Evolutionary conservation across 1,140 invertebrate species (phyloP).

Genomic region (Chironomus tepperi): DNA sequence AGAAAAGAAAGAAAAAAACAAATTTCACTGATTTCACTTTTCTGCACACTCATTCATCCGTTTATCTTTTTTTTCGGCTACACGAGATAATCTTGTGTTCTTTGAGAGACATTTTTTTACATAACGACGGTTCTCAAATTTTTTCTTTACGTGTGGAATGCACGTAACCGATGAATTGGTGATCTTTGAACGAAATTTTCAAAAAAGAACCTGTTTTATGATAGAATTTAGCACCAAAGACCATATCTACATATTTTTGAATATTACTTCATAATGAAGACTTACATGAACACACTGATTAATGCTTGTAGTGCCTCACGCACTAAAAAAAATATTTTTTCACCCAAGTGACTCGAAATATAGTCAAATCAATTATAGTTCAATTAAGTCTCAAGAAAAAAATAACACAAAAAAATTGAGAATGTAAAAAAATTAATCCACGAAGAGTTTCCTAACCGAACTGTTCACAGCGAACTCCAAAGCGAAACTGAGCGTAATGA

Average conservation of each 20-base stretch:
- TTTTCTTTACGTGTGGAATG: background rate
- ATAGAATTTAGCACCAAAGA: too few species aligned
- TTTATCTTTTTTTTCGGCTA: background rate
- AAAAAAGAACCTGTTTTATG: background rate
- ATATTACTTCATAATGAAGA: background rate
- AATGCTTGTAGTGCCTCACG: background rate
- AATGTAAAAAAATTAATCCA: too few species aligned
- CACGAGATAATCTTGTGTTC: too few species aligned
- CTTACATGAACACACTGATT: background rate
- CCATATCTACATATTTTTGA: too few species aligned
- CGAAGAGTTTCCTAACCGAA: background rate
- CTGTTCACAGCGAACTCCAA: background rate
- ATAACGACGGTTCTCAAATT: background rate
- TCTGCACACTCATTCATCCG: background rate
- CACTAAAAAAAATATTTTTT: background rate
- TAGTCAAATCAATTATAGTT: background rate
- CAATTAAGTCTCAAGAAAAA: background rate
- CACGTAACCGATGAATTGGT: too few species aligned
- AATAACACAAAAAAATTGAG: too few species aligned
- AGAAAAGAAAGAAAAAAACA: background rate
- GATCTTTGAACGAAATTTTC: background rate
- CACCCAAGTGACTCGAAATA: background rate
- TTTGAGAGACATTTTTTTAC: background rate
- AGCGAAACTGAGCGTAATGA: background rate
- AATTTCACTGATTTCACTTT: constrained; percentile 14